Base-by-base conservation (phyloP, 2,888 invertebrate species). In the Drosophila leonis region DNA sequence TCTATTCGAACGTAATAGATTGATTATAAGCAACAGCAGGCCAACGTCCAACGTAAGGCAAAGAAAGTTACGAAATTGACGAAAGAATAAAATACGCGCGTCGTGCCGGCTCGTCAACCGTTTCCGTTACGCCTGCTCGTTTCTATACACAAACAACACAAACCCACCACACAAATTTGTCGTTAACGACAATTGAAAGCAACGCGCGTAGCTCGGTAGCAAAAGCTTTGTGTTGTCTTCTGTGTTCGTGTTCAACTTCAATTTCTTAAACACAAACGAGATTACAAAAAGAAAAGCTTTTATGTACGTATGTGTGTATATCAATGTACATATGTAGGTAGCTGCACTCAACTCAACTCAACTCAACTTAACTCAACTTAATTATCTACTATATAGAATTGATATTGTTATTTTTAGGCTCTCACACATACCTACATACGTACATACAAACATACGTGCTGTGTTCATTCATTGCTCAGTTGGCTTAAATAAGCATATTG, bases 1-100 rank as follows among this genome's bases (percentile, higher is more conserved):
- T 91, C 92, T 91, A 91, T 87, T 89, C 90, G 91, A 82, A 75
- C 83, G 86, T 75, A 80, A 80, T 83, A 80, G 88, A 87, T 86
- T 84, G 85, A 78, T 78, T 68, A 66, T 65, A 60, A 69, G 57
- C 52, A 42, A 41, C 51, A 59, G 48, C 24, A 10, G 6, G 5
- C 18, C 1, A 12, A 18, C 18, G 18, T 12, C 18, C 29, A 13
- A 20, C 13, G 33, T 39, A 44, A 61, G 49, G 29, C 55, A 55
- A 54, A 48, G 52, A 46, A 57, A 68, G 24, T 51, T 27, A 48
- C 60, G 18, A 59, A 18, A 48, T 29, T 33, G 42, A 44, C 42
- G n/a, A 42, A 35, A 18, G 12, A 62, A 42, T 33, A n/a, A 42
- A 35, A 33, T 44, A 49, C 35, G 65, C 39, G 55, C 64, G 20